phyloP scores from a whole-genome alignment of 2,888 invertebrate species.

The Poecilobothrus nobilitatus region DNA sequence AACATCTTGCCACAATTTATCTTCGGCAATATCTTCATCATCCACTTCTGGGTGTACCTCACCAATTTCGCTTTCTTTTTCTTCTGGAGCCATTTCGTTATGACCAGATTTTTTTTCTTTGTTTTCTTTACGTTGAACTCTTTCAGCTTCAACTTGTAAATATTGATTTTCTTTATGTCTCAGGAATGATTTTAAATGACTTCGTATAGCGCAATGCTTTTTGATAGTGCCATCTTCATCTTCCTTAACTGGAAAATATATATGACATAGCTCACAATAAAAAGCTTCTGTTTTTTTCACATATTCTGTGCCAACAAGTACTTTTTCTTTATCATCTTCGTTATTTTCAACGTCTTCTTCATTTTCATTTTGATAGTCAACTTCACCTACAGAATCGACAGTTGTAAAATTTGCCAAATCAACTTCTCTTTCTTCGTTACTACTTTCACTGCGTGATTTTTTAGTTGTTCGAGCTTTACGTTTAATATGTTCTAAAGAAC shows the following conservation, averaged over 20 bases:
- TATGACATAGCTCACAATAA: slow-evolving; percentile 72
- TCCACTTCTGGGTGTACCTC: slow-evolving; percentile 19
- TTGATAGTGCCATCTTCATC: slow-evolving; percentile 55
- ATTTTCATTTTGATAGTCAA: slow-evolving; percentile 48
- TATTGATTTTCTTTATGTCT: slow-evolving; percentile 69
- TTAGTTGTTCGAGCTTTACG: slow-evolving; percentile 49
- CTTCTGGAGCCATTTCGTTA: slow-evolving; percentile 24
- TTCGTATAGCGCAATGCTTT: slow-evolving; percentile 65
- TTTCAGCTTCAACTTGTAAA: slow-evolving; percentile 61
- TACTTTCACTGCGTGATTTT: slow-evolving; percentile 53
- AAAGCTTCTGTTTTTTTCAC: slow-evolving; percentile 67
- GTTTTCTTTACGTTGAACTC: slow-evolving; percentile 47
- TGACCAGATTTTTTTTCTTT: slow-evolving; percentile 7
- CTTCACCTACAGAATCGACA: slow-evolving; percentile 80
- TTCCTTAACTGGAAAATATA: slow-evolving; percentile 57
- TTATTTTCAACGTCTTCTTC: slow-evolving; percentile 50
- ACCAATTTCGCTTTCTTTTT: slow-evolving; percentile 42
- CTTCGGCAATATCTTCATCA: slow-evolving; percentile 52
- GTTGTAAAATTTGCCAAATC: slow-evolving; percentile 80
- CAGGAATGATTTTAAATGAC: slow-evolving; percentile 68
- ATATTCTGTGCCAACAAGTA: slow-evolving; percentile 26
- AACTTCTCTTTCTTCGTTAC: slow-evolving; percentile 59
- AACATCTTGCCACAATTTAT: slow-evolving; percentile 72
- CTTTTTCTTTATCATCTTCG: slow-evolving; percentile 53
- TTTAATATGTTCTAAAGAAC: slow-evolving; percentile 72